Evolutionary conservation across 2,113 vertebrate species (phyloP), one percentile per base, ranked within the genome.

Genomic region (Indicator maculatus): DNA sequence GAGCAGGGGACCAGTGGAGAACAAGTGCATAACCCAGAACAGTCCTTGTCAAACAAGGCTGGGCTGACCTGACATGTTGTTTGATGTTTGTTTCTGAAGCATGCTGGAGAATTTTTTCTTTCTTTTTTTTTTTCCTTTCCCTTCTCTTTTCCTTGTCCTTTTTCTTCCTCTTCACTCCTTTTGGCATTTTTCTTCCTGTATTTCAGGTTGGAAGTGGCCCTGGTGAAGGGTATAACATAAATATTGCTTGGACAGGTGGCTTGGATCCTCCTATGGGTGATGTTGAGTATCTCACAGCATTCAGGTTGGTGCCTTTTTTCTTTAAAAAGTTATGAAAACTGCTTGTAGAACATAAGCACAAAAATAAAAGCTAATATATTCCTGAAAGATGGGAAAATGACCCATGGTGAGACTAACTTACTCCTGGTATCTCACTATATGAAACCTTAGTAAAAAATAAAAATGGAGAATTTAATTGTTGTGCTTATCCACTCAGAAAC

Each of bases 231-330:
- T 98, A 96, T 93, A 98, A 98, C 93, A 96, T 98, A 96, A 98
- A 98, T 96, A 98, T 98, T 97, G 98, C 98, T 97, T 98, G 97
- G 97, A 98, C 98, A 98, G 98, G 98, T 98, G 98, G 98, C 96
- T 95, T 98, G 66, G 95, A 98, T 94, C 97, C 98, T 93, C 98
- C 98, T 86, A 98, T 98, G 98, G 98, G 98, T 75, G 98, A 98
- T 92, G 95, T 94, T 64, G 98, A 98, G 91, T 98, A 98, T 95
- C 97, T 98, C 65, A 96, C 97, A 84, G 98, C 98, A 66, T 98
- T 98, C 97, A 98, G 98, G 98, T 98, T 93, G 61, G 97, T 97
- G 79, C 23, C 80, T 93, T 83, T 95, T 95, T 92, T 41, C 90
- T 83, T 81, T 59, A 69, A 89, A 81, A 89, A 79, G 65, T 83